Percentiles rank a stretch among this genome's conserved stretches.
Evolutionary conservation across 2,113 vertebrate genomes (phyloP).

Genomic region (Probosciger aterrimus): DNA sequence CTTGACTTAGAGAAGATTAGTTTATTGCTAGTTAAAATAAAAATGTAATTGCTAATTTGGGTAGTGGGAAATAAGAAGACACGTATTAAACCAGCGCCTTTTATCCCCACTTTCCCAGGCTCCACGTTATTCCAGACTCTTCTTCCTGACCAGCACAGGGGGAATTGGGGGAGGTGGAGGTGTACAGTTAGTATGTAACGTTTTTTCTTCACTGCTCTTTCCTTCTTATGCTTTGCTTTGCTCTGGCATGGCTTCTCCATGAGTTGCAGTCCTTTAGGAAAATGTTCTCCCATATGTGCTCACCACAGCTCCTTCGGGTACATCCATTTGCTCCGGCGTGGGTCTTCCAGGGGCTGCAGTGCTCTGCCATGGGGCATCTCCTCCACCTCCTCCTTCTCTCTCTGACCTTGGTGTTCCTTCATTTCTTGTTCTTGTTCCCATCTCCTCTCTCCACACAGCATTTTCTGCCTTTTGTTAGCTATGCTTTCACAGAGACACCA

Average conservation of each 20-base stretch:
- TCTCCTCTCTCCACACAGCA: not conserved
- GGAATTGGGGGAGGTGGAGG: not conserved
- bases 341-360: not conserved
- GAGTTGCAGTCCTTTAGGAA: not conserved
- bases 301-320: not conserved
- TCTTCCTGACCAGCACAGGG: not conserved
- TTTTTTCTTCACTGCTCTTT: not conserved
- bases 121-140: not conserved
- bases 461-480: not conserved
- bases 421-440: not conserved
- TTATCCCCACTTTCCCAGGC: not conserved
- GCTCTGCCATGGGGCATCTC: not conserved
- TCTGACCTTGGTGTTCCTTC: not conserved
- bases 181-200: rapidly evolving
- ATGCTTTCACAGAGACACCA: not conserved
- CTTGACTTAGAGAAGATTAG: not conserved
- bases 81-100: rapidly evolving
- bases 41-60: not conserved
- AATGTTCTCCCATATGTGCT: rapidly evolving
- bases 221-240: not conserved
- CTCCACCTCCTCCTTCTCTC: not conserved
- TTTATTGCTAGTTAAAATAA: not conserved
- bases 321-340: not conserved
- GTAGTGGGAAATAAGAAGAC: not conserved
- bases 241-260: not conserved